A percentile compares a stretch with the other conserved stretches of the same genome.
phyloP scores from a whole-genome alignment of 2,797 vertebrate genomes.

The Mico argentatus region DNA sequence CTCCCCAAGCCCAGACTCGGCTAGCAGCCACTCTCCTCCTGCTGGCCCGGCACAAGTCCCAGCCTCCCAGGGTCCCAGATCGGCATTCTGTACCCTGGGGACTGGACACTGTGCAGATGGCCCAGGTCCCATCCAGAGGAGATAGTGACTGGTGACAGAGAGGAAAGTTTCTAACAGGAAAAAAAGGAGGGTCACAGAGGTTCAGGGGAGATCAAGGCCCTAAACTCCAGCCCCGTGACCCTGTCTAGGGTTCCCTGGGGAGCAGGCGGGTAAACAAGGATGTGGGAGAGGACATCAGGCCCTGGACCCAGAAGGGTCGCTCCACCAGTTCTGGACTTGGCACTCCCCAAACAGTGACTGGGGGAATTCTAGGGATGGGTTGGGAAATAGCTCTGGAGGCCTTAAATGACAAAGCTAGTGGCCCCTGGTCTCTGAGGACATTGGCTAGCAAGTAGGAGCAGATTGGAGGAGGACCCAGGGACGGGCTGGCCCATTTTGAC shows the following conservation, averaged over 20 bases:
- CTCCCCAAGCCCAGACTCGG: not conserved
- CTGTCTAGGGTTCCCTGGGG: not conserved
- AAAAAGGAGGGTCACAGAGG: not conserved
- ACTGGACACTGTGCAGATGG: not conserved
- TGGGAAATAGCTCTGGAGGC: not conserved
- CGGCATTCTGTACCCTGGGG: not conserved
- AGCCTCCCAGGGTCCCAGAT: not conserved
- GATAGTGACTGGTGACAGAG: not conserved
- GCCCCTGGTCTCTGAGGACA: not conserved
- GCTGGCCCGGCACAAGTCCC: not conserved
- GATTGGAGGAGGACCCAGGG: not conserved
- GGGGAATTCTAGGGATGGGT: not conserved
- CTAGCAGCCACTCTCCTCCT: not conserved
- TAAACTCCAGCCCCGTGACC: not conserved
- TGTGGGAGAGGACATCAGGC: not conserved
- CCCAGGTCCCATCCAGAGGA: not conserved
- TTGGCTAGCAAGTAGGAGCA: not conserved
- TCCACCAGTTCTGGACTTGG: not conserved
- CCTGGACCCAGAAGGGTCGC: not conserved
- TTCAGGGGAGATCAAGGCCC: not conserved
- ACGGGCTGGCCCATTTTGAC: not conserved
- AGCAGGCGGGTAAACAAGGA: not conserved
- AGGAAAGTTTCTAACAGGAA: conserved; percentile 53
- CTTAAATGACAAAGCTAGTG: not conserved
- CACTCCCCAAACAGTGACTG: not conserved